Evolutionary conservation across 2,113 vertebrate species (phyloP).

Genomic region (Verasper variegatus): DNA sequence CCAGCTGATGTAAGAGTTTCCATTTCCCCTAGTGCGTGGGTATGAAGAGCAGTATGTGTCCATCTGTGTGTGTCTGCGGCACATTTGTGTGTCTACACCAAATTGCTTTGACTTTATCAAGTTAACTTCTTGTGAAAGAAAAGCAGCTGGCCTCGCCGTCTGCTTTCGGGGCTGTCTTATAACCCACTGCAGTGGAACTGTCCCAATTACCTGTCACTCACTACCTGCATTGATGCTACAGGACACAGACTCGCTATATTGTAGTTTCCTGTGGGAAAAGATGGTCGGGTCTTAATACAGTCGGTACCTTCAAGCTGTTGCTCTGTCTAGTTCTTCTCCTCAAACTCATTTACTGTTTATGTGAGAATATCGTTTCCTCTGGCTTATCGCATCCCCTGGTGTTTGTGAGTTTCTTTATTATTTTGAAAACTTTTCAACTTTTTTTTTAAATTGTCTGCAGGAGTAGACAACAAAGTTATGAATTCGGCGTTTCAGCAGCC

Average conservation of each 20-base stretch:
- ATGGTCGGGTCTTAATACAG: constrained; percentile 48
- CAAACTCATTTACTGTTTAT: constrained; percentile 31
- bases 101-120: constrained; percentile 59
- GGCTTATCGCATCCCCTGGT: neutral
- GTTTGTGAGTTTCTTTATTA: neutral
- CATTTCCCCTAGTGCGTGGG: constrained; percentile 4
- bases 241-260: constrained; percentile 40
- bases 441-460: neutral
- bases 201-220: constrained; percentile 61
- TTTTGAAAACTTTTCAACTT: neutral
- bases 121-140: constrained; percentile 51
- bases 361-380: constrained; percentile 4
- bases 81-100: constrained; percentile 12
- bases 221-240: constrained; percentile 39
- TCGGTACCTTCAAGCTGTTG: constrained; percentile 17
- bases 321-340: constrained; percentile 3
- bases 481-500: too few relatives aligned
- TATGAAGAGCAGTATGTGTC: constrained; percentile 9
- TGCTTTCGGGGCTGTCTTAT: constrained; percentile 47
- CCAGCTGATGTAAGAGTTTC: constrained; percentile 3
- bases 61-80: constrained; percentile 13
- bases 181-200: constrained; percentile 31
- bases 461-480: neutral
- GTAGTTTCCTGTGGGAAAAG: constrained; percentile 48
- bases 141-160: constrained; percentile 56